Evolutionary conservation across 2,797 vertebrate species (phyloP).

Genomic region (Mionectes olivaceus): DNA sequence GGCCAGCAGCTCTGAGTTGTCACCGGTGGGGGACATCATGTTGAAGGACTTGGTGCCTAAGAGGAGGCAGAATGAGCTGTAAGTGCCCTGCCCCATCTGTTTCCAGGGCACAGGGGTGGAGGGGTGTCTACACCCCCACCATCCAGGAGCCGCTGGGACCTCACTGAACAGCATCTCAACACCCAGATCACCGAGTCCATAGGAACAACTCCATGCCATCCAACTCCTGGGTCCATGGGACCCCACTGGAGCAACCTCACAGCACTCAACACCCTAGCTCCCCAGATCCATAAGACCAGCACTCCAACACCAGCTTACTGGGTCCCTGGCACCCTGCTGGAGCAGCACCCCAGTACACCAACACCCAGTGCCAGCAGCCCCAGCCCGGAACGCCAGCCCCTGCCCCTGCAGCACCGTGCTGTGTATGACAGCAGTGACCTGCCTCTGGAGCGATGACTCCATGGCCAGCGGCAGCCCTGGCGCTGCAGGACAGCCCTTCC

Average conservation of each 20-base stretch:
- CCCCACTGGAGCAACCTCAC: background rate
- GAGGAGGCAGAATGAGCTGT: background rate
- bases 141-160: background rate
- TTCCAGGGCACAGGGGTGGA: fast-evolving
- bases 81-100: fast-evolving
- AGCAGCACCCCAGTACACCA: background rate
- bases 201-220: background rate
- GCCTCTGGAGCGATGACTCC: background rate
- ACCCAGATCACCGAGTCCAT: fast-evolving
- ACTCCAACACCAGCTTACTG: background rate
- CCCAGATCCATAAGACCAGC: background rate
- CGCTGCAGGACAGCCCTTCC: fast-evolving
- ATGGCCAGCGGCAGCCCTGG: fast-evolving
- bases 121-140: fast-evolving
- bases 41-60: constrained; percentile 98
- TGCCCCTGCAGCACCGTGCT: fast-evolving
- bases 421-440: background rate
- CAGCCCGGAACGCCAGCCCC: background rate
- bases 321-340: background rate
- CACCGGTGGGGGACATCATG: constrained; percentile 98
- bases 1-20: constrained; percentile 97
- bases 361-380: background rate
- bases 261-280: background rate
- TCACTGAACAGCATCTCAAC: fast-evolving
- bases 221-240: background rate